Evolutionary conservation across 2,888 invertebrate species (phyloP), one percentile per base, ranked within the genome.

Genomic region (Priocnemis perturbator): DNA sequence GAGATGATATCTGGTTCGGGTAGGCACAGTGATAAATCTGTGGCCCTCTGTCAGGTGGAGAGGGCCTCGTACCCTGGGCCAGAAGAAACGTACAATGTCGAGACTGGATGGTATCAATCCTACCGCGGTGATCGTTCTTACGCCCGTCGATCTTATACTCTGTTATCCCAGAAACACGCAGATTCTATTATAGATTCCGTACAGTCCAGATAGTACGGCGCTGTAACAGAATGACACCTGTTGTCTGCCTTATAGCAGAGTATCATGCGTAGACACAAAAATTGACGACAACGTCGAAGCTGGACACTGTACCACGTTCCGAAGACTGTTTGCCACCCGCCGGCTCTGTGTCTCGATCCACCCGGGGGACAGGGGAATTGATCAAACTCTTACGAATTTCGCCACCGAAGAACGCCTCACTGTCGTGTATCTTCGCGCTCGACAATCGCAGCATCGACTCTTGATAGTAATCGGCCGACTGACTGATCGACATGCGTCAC

Each of bases 1-100:
- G 85, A 86, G 88, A 88, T 88, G 86, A 88, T 88, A 88, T 88
- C 88, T 87, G 79, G 82, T 80, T 79, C 83, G 77, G 75, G 82
- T 76, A 81, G 83, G 79, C 79, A 80, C 79, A 79, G 85, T 87
- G 88, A 88, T 88, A 88, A 88, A 88, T 88, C 86, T 83, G 83
- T 81, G 81, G 76, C 67, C 78, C 78, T 76, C 77, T 83, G 86
- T 86, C 85, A 84, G 85, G 81, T 83, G 82, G 80, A 76, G 74
- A 64, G 59, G 76, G 15, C 23, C 21, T 11, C 50, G 37, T 11
- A 11, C 37, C 37, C 11, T 37, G 66, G 56, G 69, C 66, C 69
- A 55, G 63, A 52, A 37, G 57, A 56, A n/a, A 44, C 56, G 66
- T 63, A 73, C 69, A 64, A 71, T 72, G 72, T 69, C 58, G 44